Conservation (phyloP, 2,113 vertebrate species). For the Indicator indicator region DNA sequence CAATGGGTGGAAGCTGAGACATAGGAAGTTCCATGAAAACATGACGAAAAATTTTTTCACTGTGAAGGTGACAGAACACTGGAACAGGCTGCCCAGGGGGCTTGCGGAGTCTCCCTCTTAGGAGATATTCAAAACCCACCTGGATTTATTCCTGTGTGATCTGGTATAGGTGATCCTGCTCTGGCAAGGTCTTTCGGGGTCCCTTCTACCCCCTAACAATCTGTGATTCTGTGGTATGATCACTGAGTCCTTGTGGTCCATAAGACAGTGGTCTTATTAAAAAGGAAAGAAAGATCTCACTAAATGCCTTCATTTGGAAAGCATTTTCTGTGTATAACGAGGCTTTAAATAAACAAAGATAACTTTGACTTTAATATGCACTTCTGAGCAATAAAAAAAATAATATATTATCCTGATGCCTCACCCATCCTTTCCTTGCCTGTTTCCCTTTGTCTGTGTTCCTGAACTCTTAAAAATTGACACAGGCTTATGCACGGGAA, state of each 20-base stretch:
- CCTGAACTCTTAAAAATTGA: neutral
- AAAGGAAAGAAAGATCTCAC: no score
- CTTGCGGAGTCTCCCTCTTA: no score
- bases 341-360: neutral
- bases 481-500: neutral
- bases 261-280: neutral
- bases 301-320: neutral
- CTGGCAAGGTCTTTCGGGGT: no score
- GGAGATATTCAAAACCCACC: no score
- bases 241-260: neutral
- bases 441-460: neutral
- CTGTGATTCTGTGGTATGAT: neutral
- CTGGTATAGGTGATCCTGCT: no score
- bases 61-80: no score
- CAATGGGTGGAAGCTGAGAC: no score
- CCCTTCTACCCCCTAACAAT: no score
- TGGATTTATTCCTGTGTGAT: no score
- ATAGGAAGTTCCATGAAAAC: no score
- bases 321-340: neutral
- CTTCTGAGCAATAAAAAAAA: neutral
- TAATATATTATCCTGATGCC: neutral
- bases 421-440: rapidly evolving
- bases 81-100: no score
- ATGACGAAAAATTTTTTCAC: no score
- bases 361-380: neutral